Percentiles rank a stretch among this genome's conserved stretches.
Evolutionary conservation across 2,888 invertebrate species (phyloP).

Genomic region (Drosophila subquinaria): DNA sequence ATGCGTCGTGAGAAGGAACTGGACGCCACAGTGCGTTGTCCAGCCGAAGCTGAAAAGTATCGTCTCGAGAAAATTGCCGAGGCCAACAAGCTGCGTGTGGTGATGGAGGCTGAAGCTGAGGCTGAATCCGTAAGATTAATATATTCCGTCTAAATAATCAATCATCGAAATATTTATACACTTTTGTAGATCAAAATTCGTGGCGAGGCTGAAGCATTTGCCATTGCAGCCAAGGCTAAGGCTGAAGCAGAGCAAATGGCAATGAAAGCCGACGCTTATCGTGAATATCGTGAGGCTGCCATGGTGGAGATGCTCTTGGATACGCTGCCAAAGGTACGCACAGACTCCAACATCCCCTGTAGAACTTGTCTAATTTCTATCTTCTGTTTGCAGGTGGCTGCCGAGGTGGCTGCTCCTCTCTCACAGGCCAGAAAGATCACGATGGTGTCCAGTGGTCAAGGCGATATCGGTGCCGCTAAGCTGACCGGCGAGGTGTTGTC

Average conservation of each 20-base stretch:
- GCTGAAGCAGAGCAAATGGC: constrained; percentile 99
- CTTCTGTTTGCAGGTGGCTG: constrained; percentile 90
- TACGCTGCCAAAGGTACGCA: constrained; percentile 94
- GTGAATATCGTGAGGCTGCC: constrained; percentile 97
- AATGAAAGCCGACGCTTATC: constrained; percentile 98
- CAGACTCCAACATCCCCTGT: neutral
- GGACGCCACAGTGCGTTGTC: constrained; percentile 96
- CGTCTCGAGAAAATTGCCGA: constrained; percentile 97
- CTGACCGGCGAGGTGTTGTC: constrained; percentile 96
- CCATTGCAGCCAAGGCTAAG: constrained; percentile 96
- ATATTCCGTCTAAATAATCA: neutral
- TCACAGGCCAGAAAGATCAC: constrained; percentile 98
- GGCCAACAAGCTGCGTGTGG: constrained; percentile 93
- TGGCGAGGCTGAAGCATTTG: constrained; percentile 96
- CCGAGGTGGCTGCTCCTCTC: constrained; percentile 97
- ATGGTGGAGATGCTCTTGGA: constrained; percentile 99
- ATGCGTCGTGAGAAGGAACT: constrained; percentile 95
- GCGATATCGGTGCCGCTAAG: constrained; percentile 97
- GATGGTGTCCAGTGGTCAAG: constrained; percentile 97
- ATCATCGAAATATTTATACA: neutral
- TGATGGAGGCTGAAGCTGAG: constrained; percentile 98
- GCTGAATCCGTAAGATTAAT: constrained; percentile 90
- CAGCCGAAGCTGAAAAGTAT: constrained; percentile 97
- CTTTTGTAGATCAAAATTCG: constrained; percentile 88
- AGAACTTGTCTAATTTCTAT: neutral